phyloP scores from a whole-genome alignment of 2,113 vertebrate species.

The Rhombomys opimus region DNA sequence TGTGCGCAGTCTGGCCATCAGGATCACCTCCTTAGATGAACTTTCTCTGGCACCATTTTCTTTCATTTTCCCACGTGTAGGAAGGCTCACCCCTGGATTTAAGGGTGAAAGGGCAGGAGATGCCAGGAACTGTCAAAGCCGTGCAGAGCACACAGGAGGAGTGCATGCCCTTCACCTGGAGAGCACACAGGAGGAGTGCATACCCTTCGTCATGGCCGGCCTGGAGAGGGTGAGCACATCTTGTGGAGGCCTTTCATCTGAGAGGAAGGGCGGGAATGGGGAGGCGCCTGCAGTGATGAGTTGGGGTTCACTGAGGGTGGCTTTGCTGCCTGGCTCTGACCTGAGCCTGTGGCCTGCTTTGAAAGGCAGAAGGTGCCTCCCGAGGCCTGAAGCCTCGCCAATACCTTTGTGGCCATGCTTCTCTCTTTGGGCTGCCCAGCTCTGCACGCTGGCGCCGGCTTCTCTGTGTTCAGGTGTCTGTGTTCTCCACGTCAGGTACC shows the following conservation, averaged over 20 bases:
- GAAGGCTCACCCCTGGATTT: not conserved
- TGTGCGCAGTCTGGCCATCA: not conserved
- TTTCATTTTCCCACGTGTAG: not conserved
- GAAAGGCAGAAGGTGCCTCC: not conserved
- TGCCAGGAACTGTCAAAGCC: not conserved
- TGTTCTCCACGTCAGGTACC: accelerated
- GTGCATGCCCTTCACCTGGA: no score
- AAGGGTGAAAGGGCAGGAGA: not conserved
- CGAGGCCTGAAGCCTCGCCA: not conserved
- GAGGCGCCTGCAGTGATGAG: not conserved
- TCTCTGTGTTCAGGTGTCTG: not conserved
- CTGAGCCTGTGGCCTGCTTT: not conserved
- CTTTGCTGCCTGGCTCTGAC: not conserved
- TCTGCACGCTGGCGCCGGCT: accelerated
- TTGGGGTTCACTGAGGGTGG: not conserved
- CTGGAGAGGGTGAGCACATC: not conserved
- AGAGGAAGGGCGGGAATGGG: not conserved
- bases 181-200: not conserved
- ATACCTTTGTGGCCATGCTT: no score
- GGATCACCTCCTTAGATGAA: not conserved
- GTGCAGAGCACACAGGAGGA: not conserved
- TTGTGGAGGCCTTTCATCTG: not conserved
- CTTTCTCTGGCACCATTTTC: not conserved
- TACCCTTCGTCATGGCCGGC: no score
- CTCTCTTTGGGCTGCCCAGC: not conserved